phyloP scores from a whole-genome alignment of 2,113 vertebrate species.

The Eptesicus fuscus region DNA sequence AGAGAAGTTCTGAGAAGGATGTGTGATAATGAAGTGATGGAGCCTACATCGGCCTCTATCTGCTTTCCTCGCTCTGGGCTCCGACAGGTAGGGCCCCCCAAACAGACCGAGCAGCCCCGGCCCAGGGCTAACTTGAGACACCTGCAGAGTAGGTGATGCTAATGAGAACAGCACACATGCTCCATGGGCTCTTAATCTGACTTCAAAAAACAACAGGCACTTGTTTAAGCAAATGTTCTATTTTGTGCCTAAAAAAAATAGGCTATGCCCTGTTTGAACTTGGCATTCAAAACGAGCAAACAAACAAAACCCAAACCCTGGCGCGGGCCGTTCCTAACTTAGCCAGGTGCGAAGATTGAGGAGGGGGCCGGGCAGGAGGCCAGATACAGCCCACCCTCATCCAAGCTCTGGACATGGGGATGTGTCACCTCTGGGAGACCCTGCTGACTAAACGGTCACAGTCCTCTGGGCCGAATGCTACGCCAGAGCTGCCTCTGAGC shows the following conservation, averaged over 20 bases:
- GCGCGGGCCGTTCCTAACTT: neutral
- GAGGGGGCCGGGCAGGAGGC: neutral
- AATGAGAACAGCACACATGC: neutral
- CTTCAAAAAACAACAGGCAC: neutral
- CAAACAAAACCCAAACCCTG: neutral
- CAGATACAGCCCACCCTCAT: no score
- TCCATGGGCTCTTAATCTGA: neutral
- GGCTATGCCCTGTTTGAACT: neutral
- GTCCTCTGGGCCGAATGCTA: neutral
- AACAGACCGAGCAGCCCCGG: neutral
- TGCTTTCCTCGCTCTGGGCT: fast-evolving
- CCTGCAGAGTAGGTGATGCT: neutral
- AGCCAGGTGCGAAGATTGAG: neutral
- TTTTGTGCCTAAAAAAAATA: neutral
- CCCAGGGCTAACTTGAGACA: neutral
- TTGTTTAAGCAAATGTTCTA: slow-evolving; percentile 3
- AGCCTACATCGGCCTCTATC: neutral
- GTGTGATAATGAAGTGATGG: neutral
- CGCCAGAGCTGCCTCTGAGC: neutral
- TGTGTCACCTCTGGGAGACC: neutral
- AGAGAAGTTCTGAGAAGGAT: neutral
- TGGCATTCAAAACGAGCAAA: neutral
- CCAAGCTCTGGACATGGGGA: neutral
- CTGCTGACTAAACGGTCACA: neutral
- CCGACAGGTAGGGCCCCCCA: neutral